Evolutionary conservation across 2,888 invertebrate species (phyloP).

Genomic region (Lacanobia wlatinum): DNA sequence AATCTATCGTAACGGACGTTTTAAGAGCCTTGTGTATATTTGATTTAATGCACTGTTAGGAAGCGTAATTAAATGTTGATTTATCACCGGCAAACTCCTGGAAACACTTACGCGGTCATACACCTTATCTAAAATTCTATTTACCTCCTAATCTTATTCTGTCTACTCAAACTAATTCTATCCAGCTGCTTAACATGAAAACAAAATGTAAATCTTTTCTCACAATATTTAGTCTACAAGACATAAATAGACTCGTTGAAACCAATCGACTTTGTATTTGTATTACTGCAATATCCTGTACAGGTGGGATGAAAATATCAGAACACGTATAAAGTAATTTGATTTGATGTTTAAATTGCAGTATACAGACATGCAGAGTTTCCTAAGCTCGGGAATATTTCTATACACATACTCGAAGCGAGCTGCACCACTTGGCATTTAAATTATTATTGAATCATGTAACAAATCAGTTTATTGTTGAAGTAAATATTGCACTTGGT

Average conservation of each 20-base stretch:
- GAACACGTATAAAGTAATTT: slow-evolving; percentile 46
- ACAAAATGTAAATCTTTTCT: slow-evolving; percentile 17
- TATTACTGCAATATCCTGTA: slow-evolving; percentile 48
- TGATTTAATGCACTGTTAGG: slow-evolving; percentile 43
- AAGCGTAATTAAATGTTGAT: slow-evolving; percentile 40
- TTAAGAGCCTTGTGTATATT: slow-evolving; percentile 43
- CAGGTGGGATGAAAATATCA: slow-evolving; percentile 50
- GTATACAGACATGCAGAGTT: slow-evolving; percentile 34
- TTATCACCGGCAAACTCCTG: slow-evolving; percentile 8
- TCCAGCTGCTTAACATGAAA: slow-evolving; percentile 4
- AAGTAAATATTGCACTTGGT: slow-evolving; percentile 71
- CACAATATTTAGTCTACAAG: slow-evolving; percentile 43
- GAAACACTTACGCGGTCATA: not conserved
- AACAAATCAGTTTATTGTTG: slow-evolving; percentile 57
- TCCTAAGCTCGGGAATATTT: slow-evolving; percentile 34
- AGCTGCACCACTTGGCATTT: slow-evolving; percentile 17
- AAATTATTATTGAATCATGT: slow-evolving; percentile 42
- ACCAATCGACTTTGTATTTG: slow-evolving; percentile 41
- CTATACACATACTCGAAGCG: slow-evolving; percentile 17
- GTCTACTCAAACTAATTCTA: slow-evolving; percentile 1
- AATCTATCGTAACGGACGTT: slow-evolving; percentile 51
- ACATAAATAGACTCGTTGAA: slow-evolving; percentile 35
- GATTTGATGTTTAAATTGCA: slow-evolving; percentile 50
- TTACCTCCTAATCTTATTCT: slow-evolving; percentile 5
- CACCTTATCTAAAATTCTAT: not conserved